Percentiles rank a stretch among this genome's conserved stretches.
Evolutionary conservation across 2,888 invertebrate genomes (phyloP).

Genomic region (Cheilosia scutellata): DNA sequence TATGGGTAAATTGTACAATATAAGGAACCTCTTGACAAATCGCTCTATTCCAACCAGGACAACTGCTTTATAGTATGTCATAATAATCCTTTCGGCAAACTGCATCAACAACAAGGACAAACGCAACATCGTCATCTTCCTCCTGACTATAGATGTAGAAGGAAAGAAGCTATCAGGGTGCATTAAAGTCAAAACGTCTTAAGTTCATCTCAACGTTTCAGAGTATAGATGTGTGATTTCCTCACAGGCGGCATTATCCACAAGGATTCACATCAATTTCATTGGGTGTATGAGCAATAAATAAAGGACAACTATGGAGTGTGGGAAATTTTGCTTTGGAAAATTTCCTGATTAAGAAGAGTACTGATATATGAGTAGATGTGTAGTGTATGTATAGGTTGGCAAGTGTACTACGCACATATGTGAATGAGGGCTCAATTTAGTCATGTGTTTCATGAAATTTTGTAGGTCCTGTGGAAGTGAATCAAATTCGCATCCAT

Average conservation of each 20-base stretch:
- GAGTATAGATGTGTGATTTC: slow-evolving; percentile 47
- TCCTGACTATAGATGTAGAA: slow-evolving; percentile 11
- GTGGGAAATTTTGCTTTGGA: too few relatives aligned
- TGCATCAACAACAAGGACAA: slow-evolving; percentile 52
- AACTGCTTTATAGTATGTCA: slow-evolving; percentile 68
- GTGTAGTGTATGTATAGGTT: too few relatives aligned
- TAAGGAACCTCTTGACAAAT: slow-evolving; percentile 73
- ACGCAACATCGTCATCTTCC: slow-evolving; percentile 40
- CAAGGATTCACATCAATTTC: slow-evolving; percentile 32
- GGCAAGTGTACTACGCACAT: too few relatives aligned
- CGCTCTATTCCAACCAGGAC: slow-evolving; percentile 70
- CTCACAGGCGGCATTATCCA: slow-evolving; percentile 12
- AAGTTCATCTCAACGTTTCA: slow-evolving; percentile 62
- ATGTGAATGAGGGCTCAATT: too few relatives aligned
- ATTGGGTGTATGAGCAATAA: slow-evolving; percentile 26
- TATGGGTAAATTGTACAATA: background rate
- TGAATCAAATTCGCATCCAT: too few relatives aligned
- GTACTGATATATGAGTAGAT: too few relatives aligned
- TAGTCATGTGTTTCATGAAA: too few relatives aligned
- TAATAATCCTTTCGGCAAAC: slow-evolving; percentile 72
- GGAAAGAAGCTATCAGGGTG: slow-evolving; percentile 62
- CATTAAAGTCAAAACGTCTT: slow-evolving; percentile 70
- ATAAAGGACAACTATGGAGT: slow-evolving; percentile 4
- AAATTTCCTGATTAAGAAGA: too few relatives aligned
- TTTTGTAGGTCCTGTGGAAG: too few relatives aligned